phyloP scores from a whole-genome alignment of 1,140 invertebrate species.

The Coenobita brevimanus region DNA sequence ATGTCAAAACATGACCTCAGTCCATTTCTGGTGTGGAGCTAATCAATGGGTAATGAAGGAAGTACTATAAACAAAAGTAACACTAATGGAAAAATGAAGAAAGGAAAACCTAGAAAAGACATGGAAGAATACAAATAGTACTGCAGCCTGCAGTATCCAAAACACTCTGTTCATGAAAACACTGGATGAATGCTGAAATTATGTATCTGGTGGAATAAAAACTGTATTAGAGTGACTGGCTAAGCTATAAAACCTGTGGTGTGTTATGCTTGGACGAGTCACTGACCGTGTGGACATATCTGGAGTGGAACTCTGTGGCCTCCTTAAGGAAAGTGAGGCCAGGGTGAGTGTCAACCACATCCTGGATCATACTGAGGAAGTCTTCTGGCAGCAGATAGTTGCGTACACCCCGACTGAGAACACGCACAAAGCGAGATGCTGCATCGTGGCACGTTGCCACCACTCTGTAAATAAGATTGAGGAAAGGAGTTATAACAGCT shows the following conservation, averaged over 20 bases:
- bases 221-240: too few relatives aligned
- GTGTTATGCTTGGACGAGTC: too few relatives aligned
- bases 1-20: too few relatives aligned
- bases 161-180: too few relatives aligned
- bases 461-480: conserved; percentile 78
- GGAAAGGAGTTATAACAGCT: neutral
- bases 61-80: conserved; percentile 13
- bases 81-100: conserved; percentile 24
- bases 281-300: conserved; percentile 96
- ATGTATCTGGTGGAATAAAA: too few relatives aligned
- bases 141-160: too few relatives aligned
- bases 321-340: conserved; percentile 82
- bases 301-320: conserved; percentile 91
- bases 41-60: too few relatives aligned
- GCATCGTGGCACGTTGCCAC: conserved; percentile 87
- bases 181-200: too few relatives aligned
- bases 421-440: conserved; percentile 91
- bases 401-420: conserved; percentile 76
- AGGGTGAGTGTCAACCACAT: conserved; percentile 99
- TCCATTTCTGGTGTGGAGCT: too few relatives aligned
- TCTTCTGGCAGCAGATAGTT: conserved; percentile 80
- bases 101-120: neutral
- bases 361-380: conserved; percentile 94
- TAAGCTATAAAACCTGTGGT: too few relatives aligned
- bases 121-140: too few relatives aligned